Evolutionary conservation across 2,797 vertebrate genomes (phyloP), one percentile per base, ranked within the genome.

Genomic region (Eptatretus atami): DNA sequence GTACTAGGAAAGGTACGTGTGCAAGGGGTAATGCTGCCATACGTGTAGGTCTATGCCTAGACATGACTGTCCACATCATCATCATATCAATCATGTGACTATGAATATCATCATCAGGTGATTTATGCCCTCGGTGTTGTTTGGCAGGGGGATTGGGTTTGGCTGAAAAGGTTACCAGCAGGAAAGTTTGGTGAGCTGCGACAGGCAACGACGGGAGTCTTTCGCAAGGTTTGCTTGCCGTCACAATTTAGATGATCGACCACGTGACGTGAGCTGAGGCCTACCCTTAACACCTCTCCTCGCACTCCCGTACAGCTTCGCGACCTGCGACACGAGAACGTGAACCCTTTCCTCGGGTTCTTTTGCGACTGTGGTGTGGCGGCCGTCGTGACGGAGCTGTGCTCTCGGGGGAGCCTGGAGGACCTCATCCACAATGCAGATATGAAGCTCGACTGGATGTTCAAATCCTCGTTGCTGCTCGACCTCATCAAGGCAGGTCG

Each of bases 361-460:
- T 94, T 93, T 73, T 73, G 78, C 1, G 83, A 86, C 54, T 24
- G 15, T 10, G 79, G 79, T 10, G 70, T 81, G 65, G 78, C 92
- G 52, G 87, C 81, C 2, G 63, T 93, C 1, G 81, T 92, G 63
- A 84, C 82, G 0, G 87, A 95, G 68, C 83, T 94, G 71, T 87
- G 86, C 67, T 69, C 74, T 2, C 76, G 87, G 1, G 88, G 87
- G 44, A 88, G 84, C 65, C 73, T 94, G 12, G 78, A 93, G 63
- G 81, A 93, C 66, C 77, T 95, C 3, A 76, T 95, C 63, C 67
- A 19, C 65, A 85, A 86, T 1, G 77, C 80, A 63, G 83, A 95
- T 6, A 84, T 94, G 72, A 85, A 86, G 66, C 77, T 95, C 1
- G 88, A 95, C 70, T 95, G 88, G 86, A 95, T 95, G 88, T 95